A percentile compares a stretch with the other conserved stretches of the same genome.
These are phyloP conservation scores for Protobothrops flavoviridis DNA, from an alignment of 2,113 vertebrate species.

Conservation along the genomic window DNA sequence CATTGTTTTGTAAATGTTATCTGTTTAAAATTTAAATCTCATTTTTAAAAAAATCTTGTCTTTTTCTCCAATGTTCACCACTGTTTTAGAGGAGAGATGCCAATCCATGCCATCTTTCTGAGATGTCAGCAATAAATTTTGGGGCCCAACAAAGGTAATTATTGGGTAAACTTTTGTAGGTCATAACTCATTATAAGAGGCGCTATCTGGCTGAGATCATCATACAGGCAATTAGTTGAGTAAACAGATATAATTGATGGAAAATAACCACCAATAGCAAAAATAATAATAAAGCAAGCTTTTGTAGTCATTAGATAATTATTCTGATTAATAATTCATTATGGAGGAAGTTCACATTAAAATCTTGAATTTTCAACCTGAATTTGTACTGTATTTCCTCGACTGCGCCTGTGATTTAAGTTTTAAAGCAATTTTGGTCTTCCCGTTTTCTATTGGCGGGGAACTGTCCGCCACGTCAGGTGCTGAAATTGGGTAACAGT, in stretches of 20 bases:
- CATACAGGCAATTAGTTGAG: background rate
- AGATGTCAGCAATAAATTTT: background rate
- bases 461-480: background rate
- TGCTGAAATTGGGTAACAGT: background rate
- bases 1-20: background rate
- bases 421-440: background rate
- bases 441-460: background rate
- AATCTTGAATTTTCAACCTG: background rate
- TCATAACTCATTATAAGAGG: background rate
- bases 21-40: background rate
- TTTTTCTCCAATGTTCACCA: background rate
- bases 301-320: background rate
- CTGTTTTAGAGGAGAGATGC: background rate
- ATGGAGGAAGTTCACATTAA: background rate
- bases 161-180: background rate
- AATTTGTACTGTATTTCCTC: background rate
- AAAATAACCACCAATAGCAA: background rate
- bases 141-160: background rate
- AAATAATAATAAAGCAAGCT: background rate
- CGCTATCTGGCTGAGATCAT: background rate
- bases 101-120: background rate
- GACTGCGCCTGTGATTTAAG: background rate
- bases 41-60: background rate
- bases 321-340: background rate
- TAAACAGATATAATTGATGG: background rate